A percentile compares a stretch with the other conserved stretches of the same genome.
phyloP scores from a whole-genome alignment of 2,113 vertebrate species.

The Bos indicus region DNA sequence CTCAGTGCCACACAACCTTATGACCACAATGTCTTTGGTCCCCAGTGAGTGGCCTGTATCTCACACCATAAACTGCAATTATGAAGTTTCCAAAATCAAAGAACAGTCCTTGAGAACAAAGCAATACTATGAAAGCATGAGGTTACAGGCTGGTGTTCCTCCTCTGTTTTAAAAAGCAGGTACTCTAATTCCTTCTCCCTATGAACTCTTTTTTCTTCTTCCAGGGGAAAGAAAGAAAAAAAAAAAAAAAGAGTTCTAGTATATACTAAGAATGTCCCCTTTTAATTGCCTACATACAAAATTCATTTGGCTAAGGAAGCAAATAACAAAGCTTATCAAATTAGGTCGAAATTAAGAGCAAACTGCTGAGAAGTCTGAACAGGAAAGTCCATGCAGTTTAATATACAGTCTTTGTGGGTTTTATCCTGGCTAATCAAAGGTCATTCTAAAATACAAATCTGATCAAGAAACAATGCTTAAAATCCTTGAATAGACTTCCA shows the following conservation, averaged over 20 bases:
- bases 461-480: background rate
- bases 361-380: background rate
- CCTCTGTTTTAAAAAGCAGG: background rate
- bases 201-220: background rate
- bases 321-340: background rate
- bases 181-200: background rate
- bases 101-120: background rate
- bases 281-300: background rate
- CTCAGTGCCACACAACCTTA: background rate
- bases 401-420: background rate
- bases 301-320: background rate
- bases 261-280: background rate
- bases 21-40: background rate
- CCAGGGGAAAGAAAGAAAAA: too few relatives aligned
- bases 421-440: background rate
- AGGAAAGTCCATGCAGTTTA: background rate
- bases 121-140: background rate
- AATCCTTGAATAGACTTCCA: background rate
- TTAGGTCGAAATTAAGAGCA: background rate
- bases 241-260: background rate
- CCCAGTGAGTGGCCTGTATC: background rate
- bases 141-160: background rate
- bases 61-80: background rate
- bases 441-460: constrained; percentile 14
- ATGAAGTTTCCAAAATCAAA: background rate